Percentiles rank a stretch among this genome's conserved stretches.
Evolutionary conservation across 2,888 invertebrate genomes (phyloP).

Genomic region (Periphyllus acericola): DNA sequence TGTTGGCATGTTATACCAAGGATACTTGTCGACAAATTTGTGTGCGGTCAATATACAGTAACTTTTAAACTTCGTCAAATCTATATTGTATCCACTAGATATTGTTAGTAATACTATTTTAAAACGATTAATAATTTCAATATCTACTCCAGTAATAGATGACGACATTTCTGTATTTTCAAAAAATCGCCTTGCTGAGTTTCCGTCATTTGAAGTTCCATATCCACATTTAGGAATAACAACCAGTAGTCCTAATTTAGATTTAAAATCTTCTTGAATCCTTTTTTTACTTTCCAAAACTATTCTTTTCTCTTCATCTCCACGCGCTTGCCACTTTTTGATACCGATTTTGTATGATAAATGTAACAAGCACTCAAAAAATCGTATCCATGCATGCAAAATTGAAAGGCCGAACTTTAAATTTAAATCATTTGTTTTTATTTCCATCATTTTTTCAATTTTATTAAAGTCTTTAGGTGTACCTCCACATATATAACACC

Average conservation of each 20-base stretch:
- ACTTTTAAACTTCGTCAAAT: too few relatives aligned
- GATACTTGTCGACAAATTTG: not conserved
- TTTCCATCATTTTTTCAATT: not conserved
- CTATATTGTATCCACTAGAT: too few relatives aligned
- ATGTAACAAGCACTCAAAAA: slow-evolving; percentile 22
- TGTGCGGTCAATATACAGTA: not conserved
- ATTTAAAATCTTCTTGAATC: not conserved
- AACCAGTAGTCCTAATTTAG: not conserved
- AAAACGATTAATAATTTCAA: too few relatives aligned
- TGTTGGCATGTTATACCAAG: slow-evolving; percentile 8
- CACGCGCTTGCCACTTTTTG: not conserved
- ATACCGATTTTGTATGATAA: not conserved
- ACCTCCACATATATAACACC: not conserved
- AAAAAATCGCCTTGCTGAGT: too few relatives aligned
- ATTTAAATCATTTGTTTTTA: not conserved
- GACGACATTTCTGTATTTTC: too few relatives aligned
- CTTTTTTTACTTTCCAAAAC: not conserved
- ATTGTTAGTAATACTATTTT: too few relatives aligned
- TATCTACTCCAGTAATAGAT: too few relatives aligned
- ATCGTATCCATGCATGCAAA: slow-evolving; percentile 20
- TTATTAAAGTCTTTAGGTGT: not conserved
- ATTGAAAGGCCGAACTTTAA: slow-evolving; percentile 5
- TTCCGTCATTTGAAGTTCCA: too few relatives aligned
- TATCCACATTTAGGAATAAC: not conserved
- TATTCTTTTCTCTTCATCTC: not conserved